Percentiles rank a stretch among this genome's conserved stretches.
These are phyloP conservation scores for Cheilinus undulatus DNA, from an alignment of 2,113 vertebrate genomes.

Conservation along the genomic window DNA sequence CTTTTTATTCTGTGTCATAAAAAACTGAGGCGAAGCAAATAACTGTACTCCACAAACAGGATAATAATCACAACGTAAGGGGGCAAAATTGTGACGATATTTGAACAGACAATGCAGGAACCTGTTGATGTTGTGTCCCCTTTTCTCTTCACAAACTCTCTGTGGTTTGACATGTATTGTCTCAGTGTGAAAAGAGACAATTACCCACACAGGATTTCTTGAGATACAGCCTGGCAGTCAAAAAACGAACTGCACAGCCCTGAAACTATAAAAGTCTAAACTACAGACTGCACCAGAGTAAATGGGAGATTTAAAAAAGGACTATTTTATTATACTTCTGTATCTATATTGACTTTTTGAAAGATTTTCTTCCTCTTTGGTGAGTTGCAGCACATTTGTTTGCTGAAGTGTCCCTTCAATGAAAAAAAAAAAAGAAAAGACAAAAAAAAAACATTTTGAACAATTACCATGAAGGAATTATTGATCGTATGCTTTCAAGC, in stretches of 20 bases:
- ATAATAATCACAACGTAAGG: conserved; percentile 30
- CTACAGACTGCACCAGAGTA: conserved; percentile 66
- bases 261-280: conserved; percentile 63
- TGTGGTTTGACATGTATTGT: conserved; percentile 79
- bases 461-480: conserved; percentile 85
- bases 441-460: conserved; percentile 77
- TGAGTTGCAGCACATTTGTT: conserved; percentile 82
- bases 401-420: conserved; percentile 83
- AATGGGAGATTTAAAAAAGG: conserved; percentile 68
- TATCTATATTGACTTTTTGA: conserved; percentile 87
- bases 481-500: conserved; percentile 89
- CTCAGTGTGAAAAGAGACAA: conserved; percentile 76
- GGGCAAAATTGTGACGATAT: conserved; percentile 49
- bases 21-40: conserved; percentile 66
- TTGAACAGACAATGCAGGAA: conserved; percentile 62
- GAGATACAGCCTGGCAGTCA: conserved; percentile 84
- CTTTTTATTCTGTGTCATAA: conserved; percentile 86
- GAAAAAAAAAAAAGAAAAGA: conserved; percentile 69
- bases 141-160: conserved; percentile 18
- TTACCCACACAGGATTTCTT: conserved; percentile 76
- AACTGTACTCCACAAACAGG: conserved; percentile 72
- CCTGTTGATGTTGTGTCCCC: conserved; percentile 70
- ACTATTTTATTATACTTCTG: conserved; percentile 90
- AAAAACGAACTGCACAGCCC: conserved; percentile 85
- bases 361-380: conserved; percentile 86